Evolutionary conservation across 2,888 invertebrate species (phyloP).

Genomic region (Argyresthia albistria): DNA sequence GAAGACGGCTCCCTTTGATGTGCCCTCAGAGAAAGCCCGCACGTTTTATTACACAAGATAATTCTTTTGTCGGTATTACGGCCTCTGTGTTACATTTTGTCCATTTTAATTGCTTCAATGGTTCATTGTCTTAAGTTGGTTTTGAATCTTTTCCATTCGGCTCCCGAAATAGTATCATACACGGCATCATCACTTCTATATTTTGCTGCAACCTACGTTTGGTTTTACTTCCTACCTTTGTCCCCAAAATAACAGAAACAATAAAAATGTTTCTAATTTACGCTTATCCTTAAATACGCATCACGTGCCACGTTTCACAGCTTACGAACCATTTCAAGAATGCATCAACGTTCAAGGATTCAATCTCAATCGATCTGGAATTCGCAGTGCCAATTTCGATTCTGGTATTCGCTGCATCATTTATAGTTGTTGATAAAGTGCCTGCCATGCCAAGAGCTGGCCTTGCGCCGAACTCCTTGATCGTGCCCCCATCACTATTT

Average conservation of each 20-base stretch:
- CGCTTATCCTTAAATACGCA: too few relatives aligned
- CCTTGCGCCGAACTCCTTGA: constrained; percentile 24
- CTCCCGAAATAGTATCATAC: neutral
- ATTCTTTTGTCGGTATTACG: constrained; percentile 6
- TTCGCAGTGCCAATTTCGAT: neutral
- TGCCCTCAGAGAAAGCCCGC: constrained; percentile 1
- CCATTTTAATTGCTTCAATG: neutral
- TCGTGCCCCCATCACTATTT: constrained; percentile 17
- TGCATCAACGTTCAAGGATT: too few relatives aligned
- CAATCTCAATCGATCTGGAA: too few relatives aligned
- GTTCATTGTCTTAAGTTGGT: neutral
- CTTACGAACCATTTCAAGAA: neutral
- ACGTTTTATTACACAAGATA: constrained; percentile 7
- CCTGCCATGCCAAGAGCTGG: constrained; percentile 26
- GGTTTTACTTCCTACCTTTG: too few relatives aligned
- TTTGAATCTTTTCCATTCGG: neutral
- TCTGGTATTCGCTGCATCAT: neutral
- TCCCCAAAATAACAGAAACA: too few relatives aligned
- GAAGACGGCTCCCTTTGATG: constrained; percentile 32
- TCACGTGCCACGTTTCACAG: too few relatives aligned
- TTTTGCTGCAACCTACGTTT: neutral
- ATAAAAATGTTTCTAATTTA: too few relatives aligned
- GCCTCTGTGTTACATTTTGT: neutral
- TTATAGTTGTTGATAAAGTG: constrained; percentile 11
- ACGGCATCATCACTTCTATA: neutral